phyloP scores from a whole-genome alignment of 1,140 invertebrate species.

The Drosophila pseudoobscura region DNA sequence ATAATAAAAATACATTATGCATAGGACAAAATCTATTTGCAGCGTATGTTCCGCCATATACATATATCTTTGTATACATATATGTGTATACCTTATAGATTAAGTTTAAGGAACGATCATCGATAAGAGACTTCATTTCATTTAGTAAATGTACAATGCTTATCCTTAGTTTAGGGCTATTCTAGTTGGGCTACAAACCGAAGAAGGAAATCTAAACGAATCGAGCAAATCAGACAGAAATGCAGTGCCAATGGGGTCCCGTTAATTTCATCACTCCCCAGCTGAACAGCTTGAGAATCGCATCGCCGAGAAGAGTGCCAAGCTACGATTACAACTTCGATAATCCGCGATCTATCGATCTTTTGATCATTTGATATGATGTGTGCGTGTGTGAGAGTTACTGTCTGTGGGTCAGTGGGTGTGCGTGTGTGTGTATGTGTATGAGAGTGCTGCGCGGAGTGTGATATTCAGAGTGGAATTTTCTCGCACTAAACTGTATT shows the following conservation, averaged over 20 bases:
- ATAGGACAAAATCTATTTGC: slow-evolving; percentile 59
- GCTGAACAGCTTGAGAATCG: slow-evolving; percentile 32
- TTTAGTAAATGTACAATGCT: slow-evolving; percentile 73
- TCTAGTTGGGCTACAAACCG: slow-evolving; percentile 28
- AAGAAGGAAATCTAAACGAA: slow-evolving; percentile 19
- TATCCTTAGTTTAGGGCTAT: slow-evolving; percentile 55
- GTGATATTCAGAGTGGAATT: slow-evolving; percentile 15
- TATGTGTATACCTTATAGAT: slow-evolving; percentile 43
- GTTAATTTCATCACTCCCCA: slow-evolving; percentile 25
- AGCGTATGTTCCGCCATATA: too few relatives aligned
- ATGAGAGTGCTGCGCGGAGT: slow-evolving; percentile 14
- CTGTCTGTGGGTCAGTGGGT: slow-evolving; percentile 19
- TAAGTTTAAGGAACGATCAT: slow-evolving; percentile 80
- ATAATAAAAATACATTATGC: slow-evolving; percentile 72
- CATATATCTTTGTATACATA: slow-evolving; percentile 4
- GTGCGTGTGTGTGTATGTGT: slow-evolving; percentile 20
- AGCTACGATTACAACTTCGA: slow-evolving; percentile 8
- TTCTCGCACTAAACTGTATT: slow-evolving; percentile 67
- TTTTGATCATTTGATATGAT: slow-evolving; percentile 19
- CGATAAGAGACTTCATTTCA: slow-evolving; percentile 79
- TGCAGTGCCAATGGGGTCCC: slow-evolving; percentile 36
- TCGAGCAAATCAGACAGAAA: slow-evolving; percentile 15
- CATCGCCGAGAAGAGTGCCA: slow-evolving; percentile 29
- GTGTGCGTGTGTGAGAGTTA: slow-evolving; percentile 10
- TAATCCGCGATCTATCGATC: slow-evolving; percentile 10